A percentile compares a stretch with the other conserved stretches of the same genome.
These are phyloP conservation scores for Conger conger DNA, from an alignment of 2,113 vertebrate genomes.

Conservation along the genomic window DNA sequence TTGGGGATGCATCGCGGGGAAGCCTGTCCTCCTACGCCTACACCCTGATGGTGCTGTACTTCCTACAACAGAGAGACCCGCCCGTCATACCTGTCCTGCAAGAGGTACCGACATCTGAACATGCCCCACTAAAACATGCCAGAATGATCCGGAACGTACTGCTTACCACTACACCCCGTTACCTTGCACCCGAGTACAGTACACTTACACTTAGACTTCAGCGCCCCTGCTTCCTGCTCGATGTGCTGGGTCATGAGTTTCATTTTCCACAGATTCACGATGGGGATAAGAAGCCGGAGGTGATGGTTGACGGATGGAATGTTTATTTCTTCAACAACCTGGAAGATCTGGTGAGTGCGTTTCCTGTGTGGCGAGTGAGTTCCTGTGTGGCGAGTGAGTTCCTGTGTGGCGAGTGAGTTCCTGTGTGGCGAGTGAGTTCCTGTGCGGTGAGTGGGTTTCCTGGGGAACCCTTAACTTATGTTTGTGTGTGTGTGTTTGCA, in stretches of 20 bases:
- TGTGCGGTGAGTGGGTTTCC: not conserved
- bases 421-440: not conserved
- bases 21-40: slow-evolving; percentile 94
- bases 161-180: no score
- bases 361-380: not conserved
- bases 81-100: slow-evolving; percentile 92
- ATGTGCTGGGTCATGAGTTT: not conserved
- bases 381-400: slow-evolving; percentile 40
- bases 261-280: slow-evolving; percentile 78
- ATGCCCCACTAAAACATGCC: no score
- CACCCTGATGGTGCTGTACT: slow-evolving; percentile 95
- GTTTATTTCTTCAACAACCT: slow-evolving; percentile 88
- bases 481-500: slow-evolving; percentile 38
- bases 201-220: no score
- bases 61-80: slow-evolving; percentile 87
- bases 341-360: slow-evolving; percentile 75
- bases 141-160: no score
- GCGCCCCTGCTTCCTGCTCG: not conserved
- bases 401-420: not conserved
- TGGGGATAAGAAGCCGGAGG: slow-evolving; percentile 81
- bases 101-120: slow-evolving; percentile 70
- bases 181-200: no score
- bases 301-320: slow-evolving; percentile 89
- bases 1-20: slow-evolving; percentile 91
- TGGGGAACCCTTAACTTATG: not conserved